Percentiles rank a stretch among this genome's conserved stretches.
Conservation (phyloP, 2,888 invertebrate species). For the Endotricha flammealis region DNA sequence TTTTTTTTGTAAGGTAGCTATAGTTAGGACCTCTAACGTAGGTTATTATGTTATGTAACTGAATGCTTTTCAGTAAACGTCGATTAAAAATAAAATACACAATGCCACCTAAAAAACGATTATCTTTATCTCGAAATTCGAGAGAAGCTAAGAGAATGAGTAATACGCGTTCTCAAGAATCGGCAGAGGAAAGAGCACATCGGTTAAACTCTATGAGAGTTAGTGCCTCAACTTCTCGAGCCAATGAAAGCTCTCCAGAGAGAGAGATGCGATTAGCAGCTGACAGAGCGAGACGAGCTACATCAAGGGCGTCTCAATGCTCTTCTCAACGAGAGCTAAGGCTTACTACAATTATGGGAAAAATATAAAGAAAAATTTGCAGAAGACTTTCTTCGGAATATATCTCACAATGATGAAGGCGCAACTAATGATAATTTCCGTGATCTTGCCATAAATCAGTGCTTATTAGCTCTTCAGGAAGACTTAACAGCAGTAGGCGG, state of each 20-base stretch:
- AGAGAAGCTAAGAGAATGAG: conserved; percentile 14
- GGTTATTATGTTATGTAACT: not conserved
- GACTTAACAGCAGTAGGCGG: too few relatives aligned
- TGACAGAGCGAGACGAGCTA: conserved; percentile 11
- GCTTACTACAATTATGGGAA: too few relatives aligned
- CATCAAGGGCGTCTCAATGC: conserved; percentile 10
- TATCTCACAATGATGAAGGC: too few relatives aligned
- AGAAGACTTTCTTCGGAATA: too few relatives aligned
- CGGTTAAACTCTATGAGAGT: conserved; percentile 16
- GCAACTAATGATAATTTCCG: too few relatives aligned
- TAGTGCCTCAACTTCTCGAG: conserved; percentile 14
- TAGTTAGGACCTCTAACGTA: conserved; percentile 1
- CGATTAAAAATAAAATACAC: not conserved
- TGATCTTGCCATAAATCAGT: too few relatives aligned
- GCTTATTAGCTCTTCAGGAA: too few relatives aligned
- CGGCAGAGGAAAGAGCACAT: conserved; percentile 13
- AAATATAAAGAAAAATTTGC: too few relatives aligned
- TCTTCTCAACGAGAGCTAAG: conserved; percentile 14
- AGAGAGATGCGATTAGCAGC: conserved; percentile 9
- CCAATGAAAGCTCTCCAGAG: conserved; percentile 5
- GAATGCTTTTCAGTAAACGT: not conserved
- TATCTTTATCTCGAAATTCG: conserved; percentile 8
- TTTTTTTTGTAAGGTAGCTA: not conserved
- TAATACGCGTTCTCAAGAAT: conserved; percentile 12
- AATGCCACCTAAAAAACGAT: conserved; percentile 5